Conservation (phyloP, 2,888 invertebrate species). For the Allygus modestus region DNA sequence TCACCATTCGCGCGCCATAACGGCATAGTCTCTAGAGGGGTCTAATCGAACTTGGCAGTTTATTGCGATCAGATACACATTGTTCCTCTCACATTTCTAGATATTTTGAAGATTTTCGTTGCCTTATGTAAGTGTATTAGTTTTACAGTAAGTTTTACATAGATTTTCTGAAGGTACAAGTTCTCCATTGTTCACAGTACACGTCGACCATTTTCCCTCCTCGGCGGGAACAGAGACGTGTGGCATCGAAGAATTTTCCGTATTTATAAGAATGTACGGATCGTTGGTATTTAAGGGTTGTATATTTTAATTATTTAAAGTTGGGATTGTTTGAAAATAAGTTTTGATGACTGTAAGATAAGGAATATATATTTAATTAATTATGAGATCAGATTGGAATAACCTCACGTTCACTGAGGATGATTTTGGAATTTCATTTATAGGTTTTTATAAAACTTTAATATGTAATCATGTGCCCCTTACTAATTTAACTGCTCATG, state of each 20-base stretch:
- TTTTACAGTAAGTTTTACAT: background rate
- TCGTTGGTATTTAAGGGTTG: background rate
- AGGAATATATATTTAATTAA: background rate
- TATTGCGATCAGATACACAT: background rate
- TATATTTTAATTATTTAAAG: background rate
- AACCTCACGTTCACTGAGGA: conserved; percentile 3
- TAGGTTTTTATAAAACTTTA: background rate
- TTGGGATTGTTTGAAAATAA: background rate
- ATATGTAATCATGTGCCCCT: background rate
- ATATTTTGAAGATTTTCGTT: background rate
- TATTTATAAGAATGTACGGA: conserved; percentile 5
- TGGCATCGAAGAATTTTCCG: conserved; percentile 11
- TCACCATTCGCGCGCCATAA: conserved; percentile 48
- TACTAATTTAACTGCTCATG: too few relatives aligned
- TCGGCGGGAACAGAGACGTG: conserved; percentile 40
- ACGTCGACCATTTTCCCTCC: conserved; percentile 48
- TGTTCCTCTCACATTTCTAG: background rate
- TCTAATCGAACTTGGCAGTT: background rate
- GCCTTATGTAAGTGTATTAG: background rate
- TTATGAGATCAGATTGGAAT: background rate
- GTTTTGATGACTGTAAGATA: background rate
- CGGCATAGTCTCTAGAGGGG: conserved; percentile 1
- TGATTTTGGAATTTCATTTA: background rate
- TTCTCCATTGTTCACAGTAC: conserved; percentile 15
- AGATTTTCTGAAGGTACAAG: background rate